phyloP scores from a whole-genome alignment of 64 coral and sea anemone genomes.

The Cladopsammia gracilis region DNA sequence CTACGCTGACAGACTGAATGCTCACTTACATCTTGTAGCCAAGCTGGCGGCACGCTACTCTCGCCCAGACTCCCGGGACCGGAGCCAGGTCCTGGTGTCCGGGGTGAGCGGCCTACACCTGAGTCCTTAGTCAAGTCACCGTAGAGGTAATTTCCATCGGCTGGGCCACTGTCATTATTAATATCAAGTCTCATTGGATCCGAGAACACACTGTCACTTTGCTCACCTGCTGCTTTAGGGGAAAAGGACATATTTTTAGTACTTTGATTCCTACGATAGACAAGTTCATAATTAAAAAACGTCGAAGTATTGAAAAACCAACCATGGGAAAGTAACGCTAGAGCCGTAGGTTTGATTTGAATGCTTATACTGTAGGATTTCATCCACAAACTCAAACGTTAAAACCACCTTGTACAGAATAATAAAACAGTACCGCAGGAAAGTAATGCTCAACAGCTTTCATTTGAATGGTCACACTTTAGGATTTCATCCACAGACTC shows the following conservation, averaged over 20 bases:
- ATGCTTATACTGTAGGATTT: too few species aligned
- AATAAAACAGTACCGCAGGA: too few species aligned
- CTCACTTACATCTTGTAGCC: constrained; percentile 86
- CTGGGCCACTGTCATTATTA: constrained; percentile 57
- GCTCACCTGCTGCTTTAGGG: constrained; percentile 37
- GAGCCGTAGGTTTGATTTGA: too few species aligned
- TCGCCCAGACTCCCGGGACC: constrained; percentile 66
- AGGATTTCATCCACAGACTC: too few species aligned
- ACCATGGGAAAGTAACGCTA: too few species aligned
- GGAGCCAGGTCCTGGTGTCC: constrained; percentile 58
- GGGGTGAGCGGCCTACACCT: constrained; percentile 88
- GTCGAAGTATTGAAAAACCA: too few species aligned
- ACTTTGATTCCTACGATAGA: not conserved
- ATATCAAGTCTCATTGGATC: constrained; percentile 72
- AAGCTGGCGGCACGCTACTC: constrained; percentile 67
- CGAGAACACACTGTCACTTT: constrained; percentile 83
- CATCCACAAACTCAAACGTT: too few species aligned
- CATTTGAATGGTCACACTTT: too few species aligned
- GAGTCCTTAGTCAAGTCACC: constrained; percentile 82
- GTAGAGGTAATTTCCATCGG: constrained; percentile 39
- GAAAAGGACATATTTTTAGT: not conserved
- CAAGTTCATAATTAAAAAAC: too few species aligned
- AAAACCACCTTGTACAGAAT: too few species aligned
- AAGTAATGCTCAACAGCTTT: too few species aligned
- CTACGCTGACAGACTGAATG: not conserved